phyloP scores from a whole-genome alignment of 53 echinoderm and acorn worm genomes.

The Hippasteria phrygiana region DNA sequence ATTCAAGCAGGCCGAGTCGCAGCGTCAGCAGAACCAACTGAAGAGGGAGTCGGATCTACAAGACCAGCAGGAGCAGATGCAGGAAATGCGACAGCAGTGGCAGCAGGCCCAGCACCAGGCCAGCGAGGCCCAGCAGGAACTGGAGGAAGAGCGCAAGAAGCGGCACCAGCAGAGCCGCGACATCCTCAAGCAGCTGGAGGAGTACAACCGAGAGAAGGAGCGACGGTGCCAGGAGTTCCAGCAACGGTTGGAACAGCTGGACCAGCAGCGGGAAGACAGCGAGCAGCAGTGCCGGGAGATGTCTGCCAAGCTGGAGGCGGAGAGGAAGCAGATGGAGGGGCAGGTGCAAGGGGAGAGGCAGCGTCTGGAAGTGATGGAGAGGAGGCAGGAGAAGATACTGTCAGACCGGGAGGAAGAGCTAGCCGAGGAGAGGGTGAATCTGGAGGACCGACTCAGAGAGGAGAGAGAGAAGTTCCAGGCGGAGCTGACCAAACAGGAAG shows the following conservation, averaged over 20 bases:
- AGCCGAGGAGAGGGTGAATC: conserved; percentile 51
- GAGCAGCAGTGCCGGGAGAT: conserved; percentile 47
- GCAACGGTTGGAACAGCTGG: conserved; percentile 67
- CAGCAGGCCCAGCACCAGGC: conserved; percentile 72
- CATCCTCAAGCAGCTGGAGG: conserved; percentile 82
- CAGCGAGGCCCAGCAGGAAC: conserved; percentile 72
- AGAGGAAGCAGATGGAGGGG: conserved; percentile 66
- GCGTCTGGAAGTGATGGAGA: conserved; percentile 56
- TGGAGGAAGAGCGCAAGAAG: conserved; percentile 78
- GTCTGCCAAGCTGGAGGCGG: conserved; percentile 59
- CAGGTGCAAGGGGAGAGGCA: conserved; percentile 60
- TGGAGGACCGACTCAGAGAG: conserved; percentile 57
- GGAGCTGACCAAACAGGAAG: conserved; percentile 37
- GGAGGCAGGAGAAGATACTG: conserved; percentile 40
- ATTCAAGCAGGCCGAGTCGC: conserved; percentile 68
- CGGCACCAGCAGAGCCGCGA: conserved; percentile 78
- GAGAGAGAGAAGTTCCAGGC: conserved; percentile 48
- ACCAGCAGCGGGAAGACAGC: conserved; percentile 63
- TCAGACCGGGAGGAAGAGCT: conserved; percentile 45
- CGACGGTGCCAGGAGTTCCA: conserved; percentile 73
- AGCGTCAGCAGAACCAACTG: conserved; percentile 63
- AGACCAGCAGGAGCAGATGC: conserved; percentile 65
- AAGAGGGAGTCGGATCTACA: conserved; percentile 66
- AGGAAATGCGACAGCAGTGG: conserved; percentile 65
- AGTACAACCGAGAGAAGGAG: conserved; percentile 80